Percentiles rank a stretch among this genome's conserved stretches.
Evolutionary conservation across 2,888 invertebrate genomes (phyloP).

Genomic region (Neoaliturus tenellus): DNA sequence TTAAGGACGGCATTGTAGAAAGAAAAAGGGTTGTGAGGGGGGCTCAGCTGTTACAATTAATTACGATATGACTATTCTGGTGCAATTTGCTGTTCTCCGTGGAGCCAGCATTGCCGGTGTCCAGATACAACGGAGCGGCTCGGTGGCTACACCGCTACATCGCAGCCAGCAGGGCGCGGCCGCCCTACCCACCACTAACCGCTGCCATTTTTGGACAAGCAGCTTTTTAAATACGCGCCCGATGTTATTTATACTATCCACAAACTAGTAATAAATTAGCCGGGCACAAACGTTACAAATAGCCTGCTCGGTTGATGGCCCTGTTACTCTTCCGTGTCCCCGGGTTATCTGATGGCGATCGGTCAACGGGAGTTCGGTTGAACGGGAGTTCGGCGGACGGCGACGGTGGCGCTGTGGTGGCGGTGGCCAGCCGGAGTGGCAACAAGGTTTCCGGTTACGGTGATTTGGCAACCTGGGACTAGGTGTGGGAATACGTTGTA

Average conservation of each 20-base stretch:
- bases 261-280: constrained; percentile 54
- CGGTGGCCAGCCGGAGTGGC: too few relatives aligned
- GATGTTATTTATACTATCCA: constrained; percentile 54
- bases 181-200: constrained; percentile 34
- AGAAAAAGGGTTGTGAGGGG: too few relatives aligned
- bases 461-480: too few relatives aligned
- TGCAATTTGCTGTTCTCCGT: background rate
- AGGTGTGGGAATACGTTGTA: too few relatives aligned
- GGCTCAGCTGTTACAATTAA: too few relatives aligned
- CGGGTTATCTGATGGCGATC: too few relatives aligned
- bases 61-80: too few relatives aligned
- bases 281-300: constrained; percentile 55
- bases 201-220: constrained; percentile 53
- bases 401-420: too few relatives aligned
- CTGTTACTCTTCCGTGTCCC: background rate
- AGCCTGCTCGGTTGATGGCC: constrained; percentile 1
- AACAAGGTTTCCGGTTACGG: too few relatives aligned
- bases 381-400: background rate
- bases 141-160: background rate
- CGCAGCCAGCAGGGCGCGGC: constrained; percentile 18
- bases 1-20: too few relatives aligned
- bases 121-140: background rate
- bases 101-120: background rate
- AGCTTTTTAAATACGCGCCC: constrained; percentile 52
- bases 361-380: background rate